A percentile compares a stretch with the other conserved stretches of the same genome.
Evolutionary conservation across 2,888 invertebrate species (phyloP).

Genomic region (Globia sparganii): DNA sequence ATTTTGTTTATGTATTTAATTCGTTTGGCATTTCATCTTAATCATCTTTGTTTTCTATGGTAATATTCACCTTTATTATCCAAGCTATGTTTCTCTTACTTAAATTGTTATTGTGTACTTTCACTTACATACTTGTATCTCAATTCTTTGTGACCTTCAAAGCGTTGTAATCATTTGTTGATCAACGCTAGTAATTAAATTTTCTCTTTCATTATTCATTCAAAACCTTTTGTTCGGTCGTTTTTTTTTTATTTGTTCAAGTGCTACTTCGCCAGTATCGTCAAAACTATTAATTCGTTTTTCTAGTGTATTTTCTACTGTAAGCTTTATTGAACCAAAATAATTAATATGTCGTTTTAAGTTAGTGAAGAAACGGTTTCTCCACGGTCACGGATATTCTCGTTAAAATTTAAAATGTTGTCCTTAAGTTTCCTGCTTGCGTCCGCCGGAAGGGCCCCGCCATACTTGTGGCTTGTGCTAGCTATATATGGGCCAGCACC

Average conservation of each 20-base stretch:
- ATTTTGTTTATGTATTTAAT: conserved; percentile 22
- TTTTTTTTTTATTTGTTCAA: neutral
- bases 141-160: conserved; percentile 47
- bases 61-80: conserved; percentile 19
- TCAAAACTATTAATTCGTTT: neutral
- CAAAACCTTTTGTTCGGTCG: conserved; percentile 6
- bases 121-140: conserved; percentile 26
- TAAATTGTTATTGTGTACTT: conserved; percentile 43
- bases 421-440: conserved; percentile 68
- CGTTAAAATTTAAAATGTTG: conserved; percentile 59
- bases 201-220: conserved; percentile 34
- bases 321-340: conserved; percentile 7
- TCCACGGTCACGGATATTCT: conserved; percentile 45
- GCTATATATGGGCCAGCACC: conserved; percentile 73
- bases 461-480: conserved; percentile 73
- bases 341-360: conserved; percentile 4
- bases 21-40: conserved; percentile 6
- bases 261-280: neutral
- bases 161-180: conserved; percentile 14
- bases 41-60: conserved; percentile 9
- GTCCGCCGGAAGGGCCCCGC: conserved; percentile 82
- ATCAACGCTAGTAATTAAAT: conserved; percentile 26
- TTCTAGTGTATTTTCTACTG: neutral
- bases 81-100: conserved; percentile 22
- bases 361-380: conserved; percentile 31